Base-by-base conservation (phyloP, 2,113 vertebrate species). In the Microtus ochrogaster region DNA sequence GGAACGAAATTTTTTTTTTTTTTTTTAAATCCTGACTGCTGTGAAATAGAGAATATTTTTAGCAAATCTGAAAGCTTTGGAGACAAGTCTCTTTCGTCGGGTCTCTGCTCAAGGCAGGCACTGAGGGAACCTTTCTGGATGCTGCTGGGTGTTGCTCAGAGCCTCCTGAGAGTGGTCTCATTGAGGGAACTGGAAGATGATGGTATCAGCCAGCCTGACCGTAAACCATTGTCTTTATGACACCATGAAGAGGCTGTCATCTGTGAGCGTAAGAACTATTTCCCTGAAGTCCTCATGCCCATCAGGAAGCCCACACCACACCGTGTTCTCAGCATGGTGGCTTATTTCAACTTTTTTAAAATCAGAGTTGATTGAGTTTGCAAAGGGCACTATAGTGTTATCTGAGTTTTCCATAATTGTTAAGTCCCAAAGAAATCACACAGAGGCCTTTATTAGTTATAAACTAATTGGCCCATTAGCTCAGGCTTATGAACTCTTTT, bases 11-110 rank as follows among this genome's bases (percentile, higher is more conserved):
- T 82, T 4, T 65, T 11, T 49, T 49, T 49, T 49, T 49, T 49
- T 49, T 30, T 44, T 36, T 72, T n/a, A n/a, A 2, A 55, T 79
- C 49, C 47, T 61, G 82, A 73, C 9, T 77, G 76, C 66, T 83
- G 65, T 92, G 85, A 92, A 94, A 92, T 52, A 79, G 88, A 90
- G 90, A 93, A 41, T 94, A 93, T 94, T 94, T 93, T 98, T 85
- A 97, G 95, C 22, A 49, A 84, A 89, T 89, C 55, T 78, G 85
- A 95, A 95, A 95, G 79, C 44, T 94, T 73, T 94, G 95, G 88
- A 95, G 96, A 94, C 84, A 94, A 90, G 93, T 81, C 79, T 65
- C 52, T 30, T 92, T 95, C 61, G 74, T 52, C 58, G 47, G 39
- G 4, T 61, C 88, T 55, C 78, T 2, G 79, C 58, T 94, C 28